phyloP scores from a whole-genome alignment of 2,888 invertebrate species.

The Druceiella hillmani region DNA sequence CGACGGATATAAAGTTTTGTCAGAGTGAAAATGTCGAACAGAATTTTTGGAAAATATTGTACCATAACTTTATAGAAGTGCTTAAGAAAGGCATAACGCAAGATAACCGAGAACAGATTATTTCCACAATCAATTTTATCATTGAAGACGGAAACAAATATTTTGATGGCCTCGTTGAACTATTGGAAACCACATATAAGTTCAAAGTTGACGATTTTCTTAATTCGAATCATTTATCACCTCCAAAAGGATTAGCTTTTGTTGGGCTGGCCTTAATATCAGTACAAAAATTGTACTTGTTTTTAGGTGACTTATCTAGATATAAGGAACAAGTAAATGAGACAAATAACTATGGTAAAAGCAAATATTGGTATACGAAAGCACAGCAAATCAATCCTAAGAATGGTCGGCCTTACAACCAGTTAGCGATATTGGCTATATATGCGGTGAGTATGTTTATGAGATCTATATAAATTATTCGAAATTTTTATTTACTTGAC shows the following conservation, averaged over 20 bases:
- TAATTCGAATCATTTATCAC: slow-evolving; percentile 51
- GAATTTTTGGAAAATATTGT: slow-evolving; percentile 87
- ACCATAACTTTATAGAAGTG: slow-evolving; percentile 82
- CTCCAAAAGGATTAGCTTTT: slow-evolving; percentile 60
- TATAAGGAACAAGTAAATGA: slow-evolving; percentile 84
- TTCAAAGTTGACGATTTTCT: slow-evolving; percentile 63
- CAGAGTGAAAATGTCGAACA: slow-evolving; percentile 84
- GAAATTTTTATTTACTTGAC: slow-evolving; percentile 8
- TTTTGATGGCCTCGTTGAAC: slow-evolving; percentile 68
- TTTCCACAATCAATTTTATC: slow-evolving; percentile 58
- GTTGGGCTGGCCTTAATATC: slow-evolving; percentile 75
- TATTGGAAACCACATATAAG: slow-evolving; percentile 69
- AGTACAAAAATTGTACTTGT: slow-evolving; percentile 82
- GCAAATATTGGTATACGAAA: slow-evolving; percentile 81
- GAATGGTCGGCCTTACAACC: slow-evolving; percentile 93
- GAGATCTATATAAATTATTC: too few relatives aligned
- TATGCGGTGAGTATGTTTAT: slow-evolving; percentile 57
- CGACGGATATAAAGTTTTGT: slow-evolving; percentile 80
- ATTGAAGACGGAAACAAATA: slow-evolving; percentile 77
- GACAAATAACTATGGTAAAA: slow-evolving; percentile 70
- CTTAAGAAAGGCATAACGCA: slow-evolving; percentile 64
- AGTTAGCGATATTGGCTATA: slow-evolving; percentile 85
- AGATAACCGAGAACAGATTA: slow-evolving; percentile 58
- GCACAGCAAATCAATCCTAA: slow-evolving; percentile 92
- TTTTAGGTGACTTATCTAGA: slow-evolving; percentile 87